Conservation (phyloP, 1,140 invertebrate genomes). For the Holotrichia oblita region DNA sequence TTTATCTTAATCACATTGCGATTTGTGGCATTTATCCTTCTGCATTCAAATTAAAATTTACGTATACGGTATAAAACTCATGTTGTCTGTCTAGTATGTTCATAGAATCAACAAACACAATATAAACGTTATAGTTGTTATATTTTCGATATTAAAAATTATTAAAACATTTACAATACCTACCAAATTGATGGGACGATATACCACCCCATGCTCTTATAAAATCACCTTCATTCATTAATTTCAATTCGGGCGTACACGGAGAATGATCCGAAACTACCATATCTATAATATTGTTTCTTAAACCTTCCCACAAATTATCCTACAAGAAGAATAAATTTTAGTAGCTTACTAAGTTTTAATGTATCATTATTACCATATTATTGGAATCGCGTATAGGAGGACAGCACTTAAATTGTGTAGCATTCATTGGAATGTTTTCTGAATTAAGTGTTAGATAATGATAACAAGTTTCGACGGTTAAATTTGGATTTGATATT, state of each 20-base stretch:
- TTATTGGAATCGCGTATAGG: slow-evolving; percentile 72
- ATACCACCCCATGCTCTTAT: slow-evolving; percentile 79
- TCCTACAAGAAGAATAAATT: slow-evolving; percentile 63
- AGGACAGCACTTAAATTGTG: slow-evolving; percentile 77
- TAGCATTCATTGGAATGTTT: slow-evolving; percentile 68
- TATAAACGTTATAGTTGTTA: no score
- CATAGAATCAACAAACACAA: no score
- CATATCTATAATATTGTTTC: slow-evolving; percentile 68
- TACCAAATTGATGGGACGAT: slow-evolving; percentile 75
- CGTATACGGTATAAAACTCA: no score
- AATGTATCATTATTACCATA: slow-evolving; percentile 59
- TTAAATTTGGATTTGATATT: slow-evolving; percentile 63
- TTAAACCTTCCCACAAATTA: slow-evolving; percentile 70
- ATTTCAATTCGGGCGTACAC: slow-evolving; percentile 72
- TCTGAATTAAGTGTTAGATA: slow-evolving; percentile 74
- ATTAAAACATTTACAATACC: not conserved
- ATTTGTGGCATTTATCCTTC: no score
- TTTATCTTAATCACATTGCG: no score
- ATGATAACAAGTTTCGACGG: slow-evolving; percentile 78
- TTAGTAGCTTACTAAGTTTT: no score
- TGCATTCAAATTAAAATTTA: no score
- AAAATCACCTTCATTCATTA: slow-evolving; percentile 68
- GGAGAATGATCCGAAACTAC: slow-evolving; percentile 81
- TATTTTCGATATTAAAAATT: no score
- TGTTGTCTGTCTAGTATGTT: no score